Evolutionary conservation across 2,113 vertebrate genomes (phyloP).

Genomic region (Odobenus rosmarus): DNA sequence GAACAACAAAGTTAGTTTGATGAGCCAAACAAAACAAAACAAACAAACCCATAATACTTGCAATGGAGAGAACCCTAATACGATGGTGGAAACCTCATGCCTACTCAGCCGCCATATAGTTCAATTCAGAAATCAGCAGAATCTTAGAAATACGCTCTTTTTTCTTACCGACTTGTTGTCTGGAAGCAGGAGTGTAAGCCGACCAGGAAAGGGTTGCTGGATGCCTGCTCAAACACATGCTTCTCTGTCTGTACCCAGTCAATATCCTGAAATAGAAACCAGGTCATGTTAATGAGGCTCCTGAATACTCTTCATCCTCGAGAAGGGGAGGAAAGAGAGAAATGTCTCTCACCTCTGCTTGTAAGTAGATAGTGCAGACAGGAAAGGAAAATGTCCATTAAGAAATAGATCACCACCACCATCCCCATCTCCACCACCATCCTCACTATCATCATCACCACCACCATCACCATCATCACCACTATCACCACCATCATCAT

Average conservation of each 20-base stretch:
- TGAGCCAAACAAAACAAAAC: not conserved
- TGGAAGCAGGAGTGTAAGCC: constrained; percentile 99
- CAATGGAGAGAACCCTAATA: rapidly evolving
- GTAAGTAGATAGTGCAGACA: not conserved
- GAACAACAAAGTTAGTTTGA: not conserved
- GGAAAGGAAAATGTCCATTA: not conserved
- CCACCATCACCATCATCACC: rapidly evolving
- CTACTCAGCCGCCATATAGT: rapidly evolving
- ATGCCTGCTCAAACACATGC: constrained; percentile 98
- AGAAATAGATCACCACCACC: not conserved
- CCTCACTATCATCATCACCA: rapidly evolving
- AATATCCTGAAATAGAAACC: constrained; percentile 92
- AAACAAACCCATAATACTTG: rapidly evolving
- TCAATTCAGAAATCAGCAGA: not conserved
- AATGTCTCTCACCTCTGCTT: not conserved
- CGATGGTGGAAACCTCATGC: rapidly evolving
- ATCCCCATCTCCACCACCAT: not conserved
- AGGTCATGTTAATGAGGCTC: not conserved
- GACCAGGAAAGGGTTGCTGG: constrained; percentile 97
- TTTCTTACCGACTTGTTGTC: constrained; percentile 97
- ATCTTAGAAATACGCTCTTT: not conserved
- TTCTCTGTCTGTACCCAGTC: constrained; percentile 99
- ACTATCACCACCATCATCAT: rapidly evolving
- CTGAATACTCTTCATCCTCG: rapidly evolving
- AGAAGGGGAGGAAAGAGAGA: not conserved